Evolutionary conservation across 2,797 vertebrate species (phyloP).

Genomic region (Oryzias sinensis): DNA sequence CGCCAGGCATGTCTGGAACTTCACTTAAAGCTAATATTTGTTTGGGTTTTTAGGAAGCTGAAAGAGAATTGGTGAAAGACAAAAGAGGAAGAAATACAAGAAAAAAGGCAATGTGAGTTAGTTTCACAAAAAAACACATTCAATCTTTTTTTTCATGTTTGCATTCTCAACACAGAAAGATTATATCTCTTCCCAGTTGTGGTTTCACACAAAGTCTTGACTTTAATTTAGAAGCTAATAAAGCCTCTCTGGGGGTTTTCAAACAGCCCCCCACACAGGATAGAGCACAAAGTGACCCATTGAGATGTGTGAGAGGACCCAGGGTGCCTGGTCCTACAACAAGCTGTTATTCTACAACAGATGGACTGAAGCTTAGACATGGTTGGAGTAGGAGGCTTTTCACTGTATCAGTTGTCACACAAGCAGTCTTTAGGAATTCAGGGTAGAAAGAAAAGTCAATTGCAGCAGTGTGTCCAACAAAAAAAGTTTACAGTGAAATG

Average conservation of each 20-base stretch:
- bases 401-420: slow-evolving; percentile 53
- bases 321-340: slow-evolving; percentile 49
- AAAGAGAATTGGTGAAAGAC: slow-evolving; percentile 38
- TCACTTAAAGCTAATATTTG: slow-evolving; percentile 51
- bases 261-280: slow-evolving; percentile 48
- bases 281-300: slow-evolving; percentile 65
- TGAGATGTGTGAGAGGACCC: slow-evolving; percentile 52
- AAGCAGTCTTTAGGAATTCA: slow-evolving; percentile 20
- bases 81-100: slow-evolving; percentile 38
- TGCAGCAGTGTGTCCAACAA: slow-evolving; percentile 21
- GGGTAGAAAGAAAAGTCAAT: slow-evolving; percentile 22
- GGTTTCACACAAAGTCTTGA: slow-evolving; percentile 13
- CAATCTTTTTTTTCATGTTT: slow-evolving; percentile 4
- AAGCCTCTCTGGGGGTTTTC: slow-evolving; percentile 21
- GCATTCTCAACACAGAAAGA: slow-evolving; percentile 1
- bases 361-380: slow-evolving; percentile 49
- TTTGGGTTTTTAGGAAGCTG: slow-evolving; percentile 54
- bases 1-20: slow-evolving; percentile 44
- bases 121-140: slow-evolving; percentile 10
- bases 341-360: slow-evolving; percentile 50
- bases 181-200: slow-evolving; percentile 1
- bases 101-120: slow-evolving; percentile 1
- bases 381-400: slow-evolving; percentile 65
- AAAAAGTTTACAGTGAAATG: slow-evolving; percentile 24
- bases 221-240: slow-evolving; percentile 47